Evolutionary conservation across 92 coral and sea anemone genomes (phyloP).

Genomic region (Umimayanthus chanpuru): DNA sequence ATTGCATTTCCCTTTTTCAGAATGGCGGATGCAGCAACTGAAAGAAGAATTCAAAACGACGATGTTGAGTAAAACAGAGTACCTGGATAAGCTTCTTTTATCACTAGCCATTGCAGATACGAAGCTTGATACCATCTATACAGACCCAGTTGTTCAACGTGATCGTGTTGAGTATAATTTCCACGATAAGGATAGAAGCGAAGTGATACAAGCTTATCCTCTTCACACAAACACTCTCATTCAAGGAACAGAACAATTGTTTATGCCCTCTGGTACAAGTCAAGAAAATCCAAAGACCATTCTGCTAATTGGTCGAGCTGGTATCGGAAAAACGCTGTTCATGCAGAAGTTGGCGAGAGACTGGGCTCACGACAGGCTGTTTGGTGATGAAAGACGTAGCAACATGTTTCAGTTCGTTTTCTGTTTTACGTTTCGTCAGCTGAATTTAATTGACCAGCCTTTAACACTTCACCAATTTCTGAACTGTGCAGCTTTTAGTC

Average conservation of each 20-base stretch:
- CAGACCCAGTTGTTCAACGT: background rate
- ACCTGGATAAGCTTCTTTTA: constrained; percentile 21
- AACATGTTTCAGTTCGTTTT: constrained; percentile 1
- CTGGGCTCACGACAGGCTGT: constrained; percentile 18
- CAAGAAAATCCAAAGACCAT: background rate
- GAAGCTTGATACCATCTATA: constrained; percentile 1
- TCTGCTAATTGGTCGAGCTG: constrained; percentile 10
- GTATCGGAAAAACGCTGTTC: constrained; percentile 19
- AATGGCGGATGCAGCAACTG: background rate
- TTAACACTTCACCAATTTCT: constrained; percentile 18
- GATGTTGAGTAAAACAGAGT: constrained; percentile 11
- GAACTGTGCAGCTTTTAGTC: constrained; percentile 1
- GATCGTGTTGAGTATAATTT: constrained; percentile 4
- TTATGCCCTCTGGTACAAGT: constrained; percentile 9
- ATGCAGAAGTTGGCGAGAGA: constrained; percentile 13
- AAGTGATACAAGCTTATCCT: constrained; percentile 12
- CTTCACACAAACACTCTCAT: background rate
- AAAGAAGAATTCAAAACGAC: background rate
- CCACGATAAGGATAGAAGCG: background rate
- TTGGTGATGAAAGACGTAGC: background rate
- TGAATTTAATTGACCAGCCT: constrained; percentile 17
- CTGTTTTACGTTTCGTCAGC: constrained; percentile 11
- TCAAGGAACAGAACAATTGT: background rate
- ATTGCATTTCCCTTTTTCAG: no score
- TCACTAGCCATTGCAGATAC: background rate